phyloP scores from a whole-genome alignment of 2,797 vertebrate genomes.

The Hydrophis major region DNA sequence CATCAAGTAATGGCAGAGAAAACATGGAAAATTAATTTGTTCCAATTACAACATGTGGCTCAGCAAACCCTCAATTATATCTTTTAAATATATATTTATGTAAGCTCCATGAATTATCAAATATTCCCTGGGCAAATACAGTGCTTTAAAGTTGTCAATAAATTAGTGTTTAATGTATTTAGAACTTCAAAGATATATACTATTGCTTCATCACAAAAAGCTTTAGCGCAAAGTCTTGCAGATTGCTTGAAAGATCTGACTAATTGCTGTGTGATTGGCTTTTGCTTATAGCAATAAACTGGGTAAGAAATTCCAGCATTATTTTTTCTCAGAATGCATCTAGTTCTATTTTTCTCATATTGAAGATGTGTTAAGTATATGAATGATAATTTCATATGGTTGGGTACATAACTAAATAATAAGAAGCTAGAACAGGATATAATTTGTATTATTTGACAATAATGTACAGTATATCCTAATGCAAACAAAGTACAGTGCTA shows the following conservation, averaged over 20 bases:
- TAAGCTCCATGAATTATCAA: background rate
- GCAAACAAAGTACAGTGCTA: background rate
- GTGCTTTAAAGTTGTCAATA: background rate
- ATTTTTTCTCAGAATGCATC: background rate
- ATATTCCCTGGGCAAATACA: background rate
- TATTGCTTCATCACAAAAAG: background rate
- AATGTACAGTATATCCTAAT: background rate
- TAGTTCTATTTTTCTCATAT: slow-evolving; percentile 14
- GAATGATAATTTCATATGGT: slow-evolving; percentile 29
- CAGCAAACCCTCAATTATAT: background rate
- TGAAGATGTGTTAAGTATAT: slow-evolving; percentile 27
- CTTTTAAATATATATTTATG: background rate
- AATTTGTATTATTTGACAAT: background rate
- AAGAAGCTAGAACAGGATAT: slow-evolving; percentile 16
- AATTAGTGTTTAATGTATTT: background rate
- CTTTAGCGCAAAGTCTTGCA: background rate
- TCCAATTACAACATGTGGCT: background rate
- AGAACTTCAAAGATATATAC: background rate
- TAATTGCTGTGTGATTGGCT: background rate
- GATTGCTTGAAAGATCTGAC: background rate
- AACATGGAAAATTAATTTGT: background rate
- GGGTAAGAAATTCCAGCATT: background rate
- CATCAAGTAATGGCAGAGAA: background rate
- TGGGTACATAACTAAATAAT: slow-evolving; percentile 42
- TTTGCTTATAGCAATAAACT: slow-evolving; percentile 2